These are phyloP conservation scores for Phengaris arion DNA, from an alignment of 2,888 invertebrate species.

Conservation along the genomic window DNA sequence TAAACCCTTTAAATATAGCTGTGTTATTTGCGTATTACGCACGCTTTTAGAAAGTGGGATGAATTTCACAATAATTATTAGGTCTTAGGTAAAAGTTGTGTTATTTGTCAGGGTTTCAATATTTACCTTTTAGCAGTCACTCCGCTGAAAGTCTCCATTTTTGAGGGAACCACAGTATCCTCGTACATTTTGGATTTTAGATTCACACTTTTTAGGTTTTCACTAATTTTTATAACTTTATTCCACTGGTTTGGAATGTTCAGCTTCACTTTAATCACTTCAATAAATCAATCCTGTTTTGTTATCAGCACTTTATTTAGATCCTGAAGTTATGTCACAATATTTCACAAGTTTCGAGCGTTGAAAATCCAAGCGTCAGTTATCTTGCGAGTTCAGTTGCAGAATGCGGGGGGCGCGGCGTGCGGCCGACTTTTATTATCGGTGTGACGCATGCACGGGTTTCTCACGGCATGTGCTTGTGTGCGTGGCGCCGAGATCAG, in stretches of 20 bases:
- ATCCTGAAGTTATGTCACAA: constrained; percentile 64
- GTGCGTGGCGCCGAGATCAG: constrained; percentile 52
- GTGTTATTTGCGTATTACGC: not conserved
- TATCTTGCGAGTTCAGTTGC: constrained; percentile 48
- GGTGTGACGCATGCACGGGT: constrained; percentile 48
- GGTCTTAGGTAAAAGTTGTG: not conserved
- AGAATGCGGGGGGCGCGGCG: constrained; percentile 53
- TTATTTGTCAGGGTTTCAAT: not conserved
- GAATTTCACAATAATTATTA: constrained; percentile 17
- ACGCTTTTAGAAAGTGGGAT: not conserved
- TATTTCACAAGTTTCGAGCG: constrained; percentile 64
- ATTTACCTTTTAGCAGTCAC: constrained; percentile 71
- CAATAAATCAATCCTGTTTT: constrained; percentile 46
- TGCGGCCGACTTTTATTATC: constrained; percentile 47
- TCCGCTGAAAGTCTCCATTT: constrained; percentile 70
- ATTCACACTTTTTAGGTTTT: constrained; percentile 62
- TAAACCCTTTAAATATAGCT: too few relatives aligned
- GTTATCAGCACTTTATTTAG: constrained; percentile 41
- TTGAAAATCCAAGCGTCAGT: constrained; percentile 53
- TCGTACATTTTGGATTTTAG: constrained; percentile 65
- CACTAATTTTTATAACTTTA: constrained; percentile 57
- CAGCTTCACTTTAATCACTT: constrained; percentile 48
- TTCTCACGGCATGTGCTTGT: constrained; percentile 44
- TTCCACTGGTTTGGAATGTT: constrained; percentile 48
- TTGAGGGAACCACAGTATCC: constrained; percentile 69